phyloP scores from a whole-genome alignment of 2,888 invertebrate genomes.

The Brachyptera putata region DNA sequence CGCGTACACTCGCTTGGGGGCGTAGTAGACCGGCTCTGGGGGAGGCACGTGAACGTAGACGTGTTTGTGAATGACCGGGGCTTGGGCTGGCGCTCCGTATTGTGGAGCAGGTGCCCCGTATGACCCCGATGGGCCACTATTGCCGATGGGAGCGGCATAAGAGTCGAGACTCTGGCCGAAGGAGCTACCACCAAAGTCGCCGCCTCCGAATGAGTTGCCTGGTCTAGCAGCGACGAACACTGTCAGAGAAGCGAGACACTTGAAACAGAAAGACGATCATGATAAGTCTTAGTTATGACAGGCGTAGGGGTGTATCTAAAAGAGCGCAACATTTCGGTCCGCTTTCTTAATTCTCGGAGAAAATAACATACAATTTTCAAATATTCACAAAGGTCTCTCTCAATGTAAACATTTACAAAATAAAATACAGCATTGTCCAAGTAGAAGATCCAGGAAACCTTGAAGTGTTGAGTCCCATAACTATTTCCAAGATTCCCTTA shows the following conservation, averaged over 20 bases:
- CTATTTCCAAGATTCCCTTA: no score
- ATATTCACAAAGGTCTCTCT: no score
- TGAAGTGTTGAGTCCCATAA: no score
- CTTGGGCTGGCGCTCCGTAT: conserved; percentile 54
- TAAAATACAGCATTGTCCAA: no score
- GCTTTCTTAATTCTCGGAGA: no score
- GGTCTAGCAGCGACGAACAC: conserved; percentile 27
- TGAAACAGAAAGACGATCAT: background rate
- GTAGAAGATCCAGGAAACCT: no score
- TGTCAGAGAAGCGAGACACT: conserved; percentile 23
- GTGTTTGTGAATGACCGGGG: conserved; percentile 81
- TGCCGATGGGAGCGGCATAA: conserved; percentile 51
- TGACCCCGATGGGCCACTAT: conserved; percentile 10
- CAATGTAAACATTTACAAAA: no score
- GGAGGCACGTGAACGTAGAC: conserved; percentile 89
- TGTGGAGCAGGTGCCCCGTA: conserved; percentile 49
- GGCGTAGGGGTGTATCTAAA: no score
- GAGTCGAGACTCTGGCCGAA: conserved; percentile 42
- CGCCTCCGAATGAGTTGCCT: conserved; percentile 39
- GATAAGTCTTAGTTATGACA: background rate
- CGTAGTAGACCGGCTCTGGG: conserved; percentile 71
- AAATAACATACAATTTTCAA: no score
- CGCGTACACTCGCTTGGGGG: conserved; percentile 46
- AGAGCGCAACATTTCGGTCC: no score
- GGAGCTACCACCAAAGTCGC: conserved; percentile 42